Conservation (phyloP, 2,888 invertebrate genomes). For the Labia minor region DNA sequence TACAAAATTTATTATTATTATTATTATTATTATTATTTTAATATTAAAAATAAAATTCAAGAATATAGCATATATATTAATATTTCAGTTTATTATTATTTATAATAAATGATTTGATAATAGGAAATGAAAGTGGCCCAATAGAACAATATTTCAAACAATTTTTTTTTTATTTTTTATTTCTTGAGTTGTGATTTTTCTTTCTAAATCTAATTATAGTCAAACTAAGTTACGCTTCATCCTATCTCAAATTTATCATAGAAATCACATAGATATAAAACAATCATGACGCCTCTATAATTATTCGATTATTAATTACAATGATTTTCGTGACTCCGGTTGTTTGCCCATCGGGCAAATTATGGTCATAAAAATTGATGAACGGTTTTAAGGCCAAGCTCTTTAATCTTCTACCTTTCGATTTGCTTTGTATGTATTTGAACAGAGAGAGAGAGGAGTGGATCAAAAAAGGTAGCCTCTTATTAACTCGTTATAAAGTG, state of each 20-base stretch:
- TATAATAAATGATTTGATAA: too few species aligned
- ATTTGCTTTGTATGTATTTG: neutral
- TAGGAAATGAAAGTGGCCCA: too few species aligned
- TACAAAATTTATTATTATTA: too few species aligned
- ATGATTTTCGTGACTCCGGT: constrained; percentile 13
- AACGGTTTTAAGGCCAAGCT: neutral
- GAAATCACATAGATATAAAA: constrained; percentile 5
- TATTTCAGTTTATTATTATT: too few species aligned
- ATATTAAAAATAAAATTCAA: too few species aligned
- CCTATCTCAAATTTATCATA: neutral
- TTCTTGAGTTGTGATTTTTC: too few species aligned
- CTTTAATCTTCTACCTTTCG: neutral
- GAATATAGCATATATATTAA: too few species aligned
- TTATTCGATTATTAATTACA: constrained; percentile 13
- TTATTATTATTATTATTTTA: too few species aligned
- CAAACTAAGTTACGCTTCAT: neutral
- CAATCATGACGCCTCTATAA: constrained; percentile 13
- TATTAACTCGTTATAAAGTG: constrained; percentile 2
- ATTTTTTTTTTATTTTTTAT: too few species aligned
- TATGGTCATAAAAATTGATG: constrained; percentile 5
- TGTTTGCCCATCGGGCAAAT: neutral
- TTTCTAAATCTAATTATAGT: too few species aligned
- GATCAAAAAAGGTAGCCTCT: neutral
- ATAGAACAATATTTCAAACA: too few species aligned
- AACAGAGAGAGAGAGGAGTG: too few species aligned